phyloP scores from a whole-genome alignment of 2,113 vertebrate species.

The Planiliza haematocheilus region DNA sequence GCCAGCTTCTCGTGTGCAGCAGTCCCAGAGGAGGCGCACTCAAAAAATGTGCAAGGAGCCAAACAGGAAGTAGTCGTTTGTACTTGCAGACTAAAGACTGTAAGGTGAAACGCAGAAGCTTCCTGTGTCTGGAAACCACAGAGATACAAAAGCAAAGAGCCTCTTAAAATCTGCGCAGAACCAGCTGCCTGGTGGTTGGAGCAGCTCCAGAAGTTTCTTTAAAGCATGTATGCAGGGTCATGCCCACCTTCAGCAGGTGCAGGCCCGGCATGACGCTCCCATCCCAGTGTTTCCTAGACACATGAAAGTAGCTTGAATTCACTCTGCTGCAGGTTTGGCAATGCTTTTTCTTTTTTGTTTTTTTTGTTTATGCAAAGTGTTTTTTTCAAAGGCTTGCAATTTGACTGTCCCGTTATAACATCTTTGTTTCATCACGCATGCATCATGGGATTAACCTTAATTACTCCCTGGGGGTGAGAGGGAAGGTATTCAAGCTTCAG shows the following conservation, averaged over 20 bases:
- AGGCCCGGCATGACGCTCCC: conserved; percentile 11
- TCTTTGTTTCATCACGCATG: conserved; percentile 59
- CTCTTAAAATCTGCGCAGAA: conserved; percentile 27
- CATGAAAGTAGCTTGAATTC: conserved; percentile 12
- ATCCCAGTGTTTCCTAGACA: conserved; percentile 21
- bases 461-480: conserved; percentile 15
- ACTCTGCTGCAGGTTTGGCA: neutral
- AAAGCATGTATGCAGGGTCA: conserved; percentile 18
- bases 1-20: conserved; percentile 16
- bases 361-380: neutral
- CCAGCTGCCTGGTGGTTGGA: conserved; percentile 25
- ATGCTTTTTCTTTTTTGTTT: neutral
- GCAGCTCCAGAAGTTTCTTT: conserved; percentile 17
- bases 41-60: conserved; percentile 12
- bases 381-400: neutral
- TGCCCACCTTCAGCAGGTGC: conserved; percentile 14
- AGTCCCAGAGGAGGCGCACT: conserved; percentile 20
- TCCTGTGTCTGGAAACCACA: conserved; percentile 7
- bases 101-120: neutral
- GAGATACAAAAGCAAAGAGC: conserved; percentile 1
- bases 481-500: conserved; percentile 3
- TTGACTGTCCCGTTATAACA: conserved; percentile 33
- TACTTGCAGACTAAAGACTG: neutral
- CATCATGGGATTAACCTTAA: conserved; percentile 42
- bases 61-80: conserved; percentile 12